These are phyloP conservation scores for Aphrocallistes beatrix DNA, from an alignment of 37 sponge, comb jelly and placozoan genomes.

Conservation along the genomic window DNA sequence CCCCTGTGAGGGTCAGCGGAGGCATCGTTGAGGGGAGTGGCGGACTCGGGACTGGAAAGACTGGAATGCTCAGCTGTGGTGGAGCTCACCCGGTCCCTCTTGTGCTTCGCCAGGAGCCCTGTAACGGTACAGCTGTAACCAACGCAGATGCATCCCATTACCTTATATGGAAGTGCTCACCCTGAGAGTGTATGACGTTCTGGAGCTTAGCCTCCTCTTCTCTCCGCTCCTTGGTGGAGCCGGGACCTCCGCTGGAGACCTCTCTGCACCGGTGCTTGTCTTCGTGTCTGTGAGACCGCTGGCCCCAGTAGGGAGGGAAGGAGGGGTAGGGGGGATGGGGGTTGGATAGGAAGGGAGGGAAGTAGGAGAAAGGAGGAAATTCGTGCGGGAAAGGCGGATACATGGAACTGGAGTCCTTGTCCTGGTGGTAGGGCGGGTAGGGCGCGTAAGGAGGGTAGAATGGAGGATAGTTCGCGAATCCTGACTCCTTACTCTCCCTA, in stretches of 20 bases:
- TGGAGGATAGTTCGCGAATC: not conserved
- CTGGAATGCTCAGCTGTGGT: not conserved
- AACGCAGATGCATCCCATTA: not conserved
- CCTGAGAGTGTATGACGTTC: not conserved
- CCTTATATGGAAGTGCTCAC: not conserved
- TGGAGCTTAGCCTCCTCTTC: not conserved
- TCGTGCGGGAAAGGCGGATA: constrained; percentile 9
- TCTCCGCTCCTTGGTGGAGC: not conserved
- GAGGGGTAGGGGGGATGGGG: not conserved
- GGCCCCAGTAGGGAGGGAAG: not conserved
- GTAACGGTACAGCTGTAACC: no score
- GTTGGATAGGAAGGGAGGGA: not conserved
- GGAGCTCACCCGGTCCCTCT: not conserved
- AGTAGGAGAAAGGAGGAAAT: not conserved
- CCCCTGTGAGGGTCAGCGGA: not conserved
- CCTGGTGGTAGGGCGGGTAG: not conserved
- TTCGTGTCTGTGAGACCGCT: not conserved
- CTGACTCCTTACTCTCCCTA: no score
- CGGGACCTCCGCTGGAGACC: not conserved
- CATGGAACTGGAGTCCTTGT: not conserved
- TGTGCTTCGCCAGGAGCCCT: not conserved
- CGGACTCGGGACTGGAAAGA: not conserved
- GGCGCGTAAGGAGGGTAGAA: not conserved
- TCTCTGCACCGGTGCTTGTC: not conserved
- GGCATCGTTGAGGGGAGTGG: not conserved